Conservation (phyloP, 1,140 invertebrate genomes). For the Camponotus floridanus region DNA sequence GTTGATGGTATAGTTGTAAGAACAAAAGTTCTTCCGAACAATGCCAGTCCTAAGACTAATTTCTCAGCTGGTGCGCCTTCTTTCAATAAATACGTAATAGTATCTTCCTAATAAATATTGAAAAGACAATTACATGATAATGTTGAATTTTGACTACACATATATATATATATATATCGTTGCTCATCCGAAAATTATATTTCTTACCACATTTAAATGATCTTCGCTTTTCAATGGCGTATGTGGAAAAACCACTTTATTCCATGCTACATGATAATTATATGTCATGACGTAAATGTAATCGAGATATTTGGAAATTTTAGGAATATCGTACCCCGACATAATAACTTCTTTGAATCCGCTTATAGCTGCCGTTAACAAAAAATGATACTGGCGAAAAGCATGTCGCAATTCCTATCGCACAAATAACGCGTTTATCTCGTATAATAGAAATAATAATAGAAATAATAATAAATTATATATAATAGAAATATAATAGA, state of each 20-base stretch:
- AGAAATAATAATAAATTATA: too few relatives aligned
- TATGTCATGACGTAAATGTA: conserved; percentile 96
- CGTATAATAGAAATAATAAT: too few relatives aligned
- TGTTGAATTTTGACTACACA: background rate
- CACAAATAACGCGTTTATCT: conserved; percentile 13
- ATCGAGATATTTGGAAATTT: conserved; percentile 91
- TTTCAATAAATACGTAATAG: conserved; percentile 91
- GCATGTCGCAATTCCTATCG: conserved; percentile 88
- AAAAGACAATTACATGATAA: background rate
- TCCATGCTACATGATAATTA: conserved; percentile 96
- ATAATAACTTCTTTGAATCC: conserved; percentile 92
- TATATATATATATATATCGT: background rate
- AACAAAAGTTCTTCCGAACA: conserved; percentile 94
- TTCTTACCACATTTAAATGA: conserved; percentile 88
- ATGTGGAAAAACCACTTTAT: conserved; percentile 91
- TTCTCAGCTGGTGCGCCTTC: conserved; percentile 91
- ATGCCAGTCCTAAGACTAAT: conserved; percentile 93
- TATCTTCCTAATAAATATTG: conserved; percentile 87
- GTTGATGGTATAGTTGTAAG: conserved; percentile 77
- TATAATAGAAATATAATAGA: background rate
- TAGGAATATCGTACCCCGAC: conserved; percentile 91
- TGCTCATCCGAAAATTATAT: background rate
- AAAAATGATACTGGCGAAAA: conserved; percentile 86
- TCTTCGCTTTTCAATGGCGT: conserved; percentile 87
- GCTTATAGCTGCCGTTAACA: conserved; percentile 92